These are phyloP conservation scores for Heteronetta atricapilla DNA, from an alignment of 2,113 vertebrate genomes.

Conservation along the genomic window DNA sequence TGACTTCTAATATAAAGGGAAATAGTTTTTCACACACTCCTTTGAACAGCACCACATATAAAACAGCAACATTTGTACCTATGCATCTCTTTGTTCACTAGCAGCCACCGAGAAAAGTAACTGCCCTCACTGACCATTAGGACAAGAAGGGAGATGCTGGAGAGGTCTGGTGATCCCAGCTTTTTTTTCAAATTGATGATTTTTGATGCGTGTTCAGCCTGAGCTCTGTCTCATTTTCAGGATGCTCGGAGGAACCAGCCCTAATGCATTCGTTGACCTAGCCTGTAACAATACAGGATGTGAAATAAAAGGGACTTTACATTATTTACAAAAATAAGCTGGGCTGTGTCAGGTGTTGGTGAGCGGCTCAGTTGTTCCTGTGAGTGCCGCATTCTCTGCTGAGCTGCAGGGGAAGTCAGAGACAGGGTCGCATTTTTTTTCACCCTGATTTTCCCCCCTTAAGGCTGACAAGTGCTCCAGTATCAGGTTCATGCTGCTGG, in stretches of 20 bases:
- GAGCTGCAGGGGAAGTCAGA: not conserved
- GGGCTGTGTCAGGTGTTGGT: not conserved
- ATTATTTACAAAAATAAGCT: conserved; percentile 31
- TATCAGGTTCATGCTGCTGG: fast-evolving
- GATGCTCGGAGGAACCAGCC: not conserved
- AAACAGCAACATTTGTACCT: not conserved
- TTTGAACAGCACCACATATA: not conserved
- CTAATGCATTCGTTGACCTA: not conserved
- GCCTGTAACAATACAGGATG: not conserved
- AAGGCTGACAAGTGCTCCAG: not conserved
- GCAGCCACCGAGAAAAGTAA: not conserved
- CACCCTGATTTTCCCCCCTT: not conserved
- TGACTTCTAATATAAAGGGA: not conserved
- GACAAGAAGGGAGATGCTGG: not conserved
- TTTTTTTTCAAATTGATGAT: not conserved
- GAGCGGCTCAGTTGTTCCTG: not conserved
- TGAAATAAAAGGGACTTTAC: conserved; percentile 12
- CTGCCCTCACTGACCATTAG: not conserved
- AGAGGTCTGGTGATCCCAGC: not conserved
- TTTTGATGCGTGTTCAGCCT: not conserved
- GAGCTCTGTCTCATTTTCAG: conserved; percentile 11
- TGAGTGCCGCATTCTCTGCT: not conserved
- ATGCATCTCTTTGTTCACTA: conserved; percentile 17
- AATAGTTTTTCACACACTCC: not conserved
- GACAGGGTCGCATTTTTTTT: not conserved